Conservation (phyloP, 2,888 invertebrate species). For the Nemotelus nigrinus region DNA sequence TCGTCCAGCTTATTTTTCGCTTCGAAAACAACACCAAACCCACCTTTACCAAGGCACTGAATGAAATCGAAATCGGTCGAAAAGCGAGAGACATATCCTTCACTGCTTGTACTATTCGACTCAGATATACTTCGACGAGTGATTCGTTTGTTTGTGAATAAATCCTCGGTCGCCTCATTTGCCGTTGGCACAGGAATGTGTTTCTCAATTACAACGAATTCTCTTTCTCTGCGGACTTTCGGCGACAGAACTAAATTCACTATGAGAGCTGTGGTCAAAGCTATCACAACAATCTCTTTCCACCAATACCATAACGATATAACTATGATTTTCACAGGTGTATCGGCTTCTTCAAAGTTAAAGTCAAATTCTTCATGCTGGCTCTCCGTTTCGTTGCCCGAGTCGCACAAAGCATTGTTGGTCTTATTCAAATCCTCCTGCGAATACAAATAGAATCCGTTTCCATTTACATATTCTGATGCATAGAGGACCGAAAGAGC, state of each 20-base stretch:
- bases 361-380: constrained; percentile 51
- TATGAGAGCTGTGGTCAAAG: constrained; percentile 76
- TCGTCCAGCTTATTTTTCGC: constrained; percentile 94
- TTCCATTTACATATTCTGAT: constrained; percentile 77
- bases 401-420: constrained; percentile 64
- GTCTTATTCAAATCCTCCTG: constrained; percentile 67
- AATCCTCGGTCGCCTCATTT: constrained; percentile 62
- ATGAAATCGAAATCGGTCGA: constrained; percentile 85
- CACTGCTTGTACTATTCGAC: constrained; percentile 57
- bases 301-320: constrained; percentile 84
- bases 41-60: constrained; percentile 86
- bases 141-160: constrained; percentile 53
- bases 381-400: constrained; percentile 46
- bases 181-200: constrained; percentile 63
- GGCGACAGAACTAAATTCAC: constrained; percentile 74
- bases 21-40: constrained; percentile 97
- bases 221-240: constrained; percentile 57
- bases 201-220: constrained; percentile 63
- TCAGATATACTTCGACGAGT: constrained; percentile 57
- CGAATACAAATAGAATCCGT: constrained; percentile 82
- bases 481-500: constrained; percentile 80
- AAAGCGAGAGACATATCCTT: constrained; percentile 72
- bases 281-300: constrained; percentile 83
- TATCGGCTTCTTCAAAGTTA: constrained; percentile 67
- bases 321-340: constrained; percentile 75